Evolutionary conservation across 2,797 vertebrate species (phyloP).

Genomic region (Xyrichtys novacula): DNA sequence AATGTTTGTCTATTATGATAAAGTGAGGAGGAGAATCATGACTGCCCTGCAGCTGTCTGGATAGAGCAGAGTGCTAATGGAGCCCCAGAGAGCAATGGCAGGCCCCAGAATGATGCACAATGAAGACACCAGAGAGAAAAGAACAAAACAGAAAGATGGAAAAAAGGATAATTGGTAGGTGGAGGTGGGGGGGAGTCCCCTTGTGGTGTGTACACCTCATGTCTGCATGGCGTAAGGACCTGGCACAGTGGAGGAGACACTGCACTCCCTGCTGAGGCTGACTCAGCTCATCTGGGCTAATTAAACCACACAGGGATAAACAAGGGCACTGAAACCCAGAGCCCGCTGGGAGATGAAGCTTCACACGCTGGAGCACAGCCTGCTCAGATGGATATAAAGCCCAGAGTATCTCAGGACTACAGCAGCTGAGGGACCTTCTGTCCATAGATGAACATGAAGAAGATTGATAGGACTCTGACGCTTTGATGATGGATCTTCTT

Average conservation of each 20-base stretch:
- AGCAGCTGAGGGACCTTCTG: slow-evolving; percentile 13
- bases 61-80: slow-evolving; percentile 22
- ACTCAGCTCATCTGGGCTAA: slow-evolving; percentile 66
- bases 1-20: slow-evolving; percentile 27
- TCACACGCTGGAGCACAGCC: slow-evolving; percentile 14
- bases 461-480: slow-evolving; percentile 10
- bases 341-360: slow-evolving; percentile 27
- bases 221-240: slow-evolving; percentile 14
- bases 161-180: slow-evolving; percentile 25
- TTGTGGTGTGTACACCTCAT: slow-evolving; percentile 14
- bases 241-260: slow-evolving; percentile 27
- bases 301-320: slow-evolving; percentile 67
- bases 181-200: slow-evolving; percentile 13
- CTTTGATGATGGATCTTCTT: slow-evolving; percentile 45
- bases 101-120: slow-evolving; percentile 44
- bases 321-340: slow-evolving; percentile 40
- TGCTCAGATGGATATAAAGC: slow-evolving; percentile 36
- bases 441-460: slow-evolving; percentile 19
- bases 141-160: slow-evolving; percentile 1
- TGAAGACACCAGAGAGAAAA: neutral
- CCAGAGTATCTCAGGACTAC: slow-evolving; percentile 12
- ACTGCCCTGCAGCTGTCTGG: slow-evolving; percentile 25
- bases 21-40: slow-evolving; percentile 33
- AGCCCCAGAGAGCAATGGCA: slow-evolving; percentile 26
- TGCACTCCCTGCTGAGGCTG: slow-evolving; percentile 48